Percentiles rank a stretch among this genome's conserved stretches.
phyloP scores from a whole-genome alignment of 2,113 vertebrate genomes.

The Pangasianodon hypophthalmus region DNA sequence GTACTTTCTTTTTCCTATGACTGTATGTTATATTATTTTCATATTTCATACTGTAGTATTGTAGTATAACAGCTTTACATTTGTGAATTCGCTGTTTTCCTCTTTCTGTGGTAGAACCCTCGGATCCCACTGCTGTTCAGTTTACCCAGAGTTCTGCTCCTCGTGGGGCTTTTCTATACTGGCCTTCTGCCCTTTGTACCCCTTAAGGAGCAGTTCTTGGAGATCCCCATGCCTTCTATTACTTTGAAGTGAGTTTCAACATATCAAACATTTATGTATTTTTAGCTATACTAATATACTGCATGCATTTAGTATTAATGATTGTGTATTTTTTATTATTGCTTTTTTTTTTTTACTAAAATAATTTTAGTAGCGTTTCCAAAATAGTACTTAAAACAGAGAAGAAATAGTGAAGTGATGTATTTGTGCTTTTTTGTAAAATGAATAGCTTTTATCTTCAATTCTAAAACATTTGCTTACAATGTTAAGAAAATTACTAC shows the following conservation, averaged over 20 bases:
- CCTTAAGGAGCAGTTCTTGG: conserved; percentile 92
- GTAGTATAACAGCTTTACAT: neutral
- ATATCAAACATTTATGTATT: neutral
- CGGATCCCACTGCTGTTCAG: conserved; percentile 92
- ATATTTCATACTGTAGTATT: neutral
- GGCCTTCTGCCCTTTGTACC: conserved; percentile 94
- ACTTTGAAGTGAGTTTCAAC: conserved; percentile 83
- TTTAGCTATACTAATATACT: neutral
- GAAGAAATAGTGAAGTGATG: too few species aligned
- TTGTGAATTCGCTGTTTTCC: neutral
- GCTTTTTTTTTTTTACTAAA: neutral
- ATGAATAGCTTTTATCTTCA: neutral
- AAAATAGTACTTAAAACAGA: neutral
- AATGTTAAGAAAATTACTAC: neutral
- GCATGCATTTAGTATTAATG: neutral
- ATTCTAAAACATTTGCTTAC: neutral
- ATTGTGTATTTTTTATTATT: neutral
- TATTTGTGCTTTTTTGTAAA: neutral
- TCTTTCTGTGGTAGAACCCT: conserved; percentile 79
- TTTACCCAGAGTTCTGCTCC: conserved; percentile 86
- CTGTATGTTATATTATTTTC: neutral
- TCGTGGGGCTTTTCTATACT: conserved; percentile 93
- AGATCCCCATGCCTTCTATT: conserved; percentile 98
- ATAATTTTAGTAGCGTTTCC: neutral
- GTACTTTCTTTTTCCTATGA: neutral